Percentiles rank a stretch among this genome's conserved stretches.
Conservation (phyloP, 2,113 vertebrate genomes). For the Oncorhynchus masou region DNA sequence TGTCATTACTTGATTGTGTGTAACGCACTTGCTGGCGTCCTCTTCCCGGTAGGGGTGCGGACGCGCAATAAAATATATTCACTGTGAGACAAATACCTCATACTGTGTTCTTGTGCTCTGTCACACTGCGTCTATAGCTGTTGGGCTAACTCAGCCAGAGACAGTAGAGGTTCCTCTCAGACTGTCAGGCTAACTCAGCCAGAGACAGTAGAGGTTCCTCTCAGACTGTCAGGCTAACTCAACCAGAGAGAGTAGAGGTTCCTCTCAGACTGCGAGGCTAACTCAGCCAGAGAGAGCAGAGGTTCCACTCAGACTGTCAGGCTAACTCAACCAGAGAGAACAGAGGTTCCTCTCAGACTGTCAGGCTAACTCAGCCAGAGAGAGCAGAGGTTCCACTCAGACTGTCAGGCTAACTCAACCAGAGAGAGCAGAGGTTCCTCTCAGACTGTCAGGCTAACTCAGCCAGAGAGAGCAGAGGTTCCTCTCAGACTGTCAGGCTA, state of each 20-base stretch:
- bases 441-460: slow-evolving; percentile 53
- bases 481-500: slow-evolving; percentile 48
- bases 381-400: slow-evolving; percentile 24
- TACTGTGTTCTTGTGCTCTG: slow-evolving; percentile 57
- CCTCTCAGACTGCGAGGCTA: slow-evolving; percentile 17
- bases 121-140: slow-evolving; percentile 59
- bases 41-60: slow-evolving; percentile 58
- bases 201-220: slow-evolving; percentile 8
- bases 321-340: slow-evolving; percentile 41
- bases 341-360: slow-evolving; percentile 26
- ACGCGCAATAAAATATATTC: slow-evolving; percentile 55
- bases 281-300: background rate
- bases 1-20: slow-evolving; percentile 5
- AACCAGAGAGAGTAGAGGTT: slow-evolving; percentile 23
- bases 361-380: background rate
- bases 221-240: slow-evolving; percentile 54
- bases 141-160: slow-evolving; percentile 48
- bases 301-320: slow-evolving; percentile 40
- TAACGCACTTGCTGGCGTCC: slow-evolving; percentile 63
- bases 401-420: slow-evolving; percentile 45
- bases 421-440: slow-evolving; percentile 25
- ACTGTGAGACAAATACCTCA: slow-evolving; percentile 60
- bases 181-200: slow-evolving; percentile 9
- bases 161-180: slow-evolving; percentile 31
- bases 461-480: slow-evolving; percentile 28